A percentile compares a stretch with the other conserved stretches of the same genome.
Conservation (phyloP, 1,140 invertebrate genomes). For the Dinothrombium tinctorium region DNA sequence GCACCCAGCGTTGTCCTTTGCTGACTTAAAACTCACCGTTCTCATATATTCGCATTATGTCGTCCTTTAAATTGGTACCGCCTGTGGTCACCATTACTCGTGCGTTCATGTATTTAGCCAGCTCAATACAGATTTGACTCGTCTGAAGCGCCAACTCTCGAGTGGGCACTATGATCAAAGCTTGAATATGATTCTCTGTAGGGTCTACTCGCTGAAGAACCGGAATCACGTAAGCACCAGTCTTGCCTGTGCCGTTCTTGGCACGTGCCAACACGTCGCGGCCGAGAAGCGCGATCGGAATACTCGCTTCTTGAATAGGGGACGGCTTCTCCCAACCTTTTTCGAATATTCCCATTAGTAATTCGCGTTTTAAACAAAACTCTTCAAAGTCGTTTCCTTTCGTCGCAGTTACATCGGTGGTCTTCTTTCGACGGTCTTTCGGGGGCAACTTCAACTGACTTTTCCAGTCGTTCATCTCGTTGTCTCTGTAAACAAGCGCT, state of each 20-base stretch:
- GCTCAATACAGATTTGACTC: conserved; percentile 96
- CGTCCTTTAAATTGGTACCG: conserved; percentile 91
- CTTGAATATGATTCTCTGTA: conserved; percentile 73
- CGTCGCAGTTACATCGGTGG: conserved; percentile 94
- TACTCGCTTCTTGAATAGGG: conserved; percentile 96
- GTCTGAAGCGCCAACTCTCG: conserved; percentile 96
- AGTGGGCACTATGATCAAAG: conserved; percentile 93
- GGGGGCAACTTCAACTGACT: not conserved
- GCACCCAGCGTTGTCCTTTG: no score
- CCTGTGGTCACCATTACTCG: conserved; percentile 98
- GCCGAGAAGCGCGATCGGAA: conserved; percentile 88
- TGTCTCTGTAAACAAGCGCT: no score
- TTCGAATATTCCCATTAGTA: conserved; percentile 99
- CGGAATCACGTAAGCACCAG: conserved; percentile 96
- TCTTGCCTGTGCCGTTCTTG: conserved; percentile 99
- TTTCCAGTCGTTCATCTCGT: no score
- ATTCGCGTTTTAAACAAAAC: conserved; percentile 86
- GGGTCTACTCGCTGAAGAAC: conserved; percentile 83
- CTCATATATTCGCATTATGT: conserved; percentile 98
- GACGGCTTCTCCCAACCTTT: conserved; percentile 99
- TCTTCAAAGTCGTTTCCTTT: conserved; percentile 99
- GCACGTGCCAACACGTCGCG: conserved; percentile 93
- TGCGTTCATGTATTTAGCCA: conserved; percentile 82
- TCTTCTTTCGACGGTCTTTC: conserved; percentile 82
- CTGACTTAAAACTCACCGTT: conserved; percentile 31